A percentile compares a stretch with the other conserved stretches of the same genome.
phyloP scores from a whole-genome alignment of 2,797 vertebrate species.

The Xenops minutus region DNA sequence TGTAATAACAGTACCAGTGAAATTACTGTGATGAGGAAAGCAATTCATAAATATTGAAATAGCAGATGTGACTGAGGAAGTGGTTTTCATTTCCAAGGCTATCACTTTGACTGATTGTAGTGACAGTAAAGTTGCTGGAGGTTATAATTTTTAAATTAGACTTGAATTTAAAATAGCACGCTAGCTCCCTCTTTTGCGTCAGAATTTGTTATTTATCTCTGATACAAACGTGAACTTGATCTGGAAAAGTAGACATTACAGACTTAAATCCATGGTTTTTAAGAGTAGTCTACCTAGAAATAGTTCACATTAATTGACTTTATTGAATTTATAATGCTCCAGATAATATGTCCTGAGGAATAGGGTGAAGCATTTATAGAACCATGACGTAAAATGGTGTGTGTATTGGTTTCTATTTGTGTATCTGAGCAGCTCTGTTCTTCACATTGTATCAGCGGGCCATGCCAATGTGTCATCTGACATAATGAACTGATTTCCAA shows the following conservation, averaged over 20 bases:
- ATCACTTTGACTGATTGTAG: not conserved
- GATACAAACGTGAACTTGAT: not conserved
- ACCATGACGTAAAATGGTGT: not conserved
- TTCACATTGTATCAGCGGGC: not conserved
- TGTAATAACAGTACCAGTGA: not conserved
- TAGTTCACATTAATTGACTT: slow-evolving; percentile 45
- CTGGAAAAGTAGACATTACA: not conserved
- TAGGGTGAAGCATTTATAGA: slow-evolving; percentile 21
- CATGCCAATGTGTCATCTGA: not conserved
- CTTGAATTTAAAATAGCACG: slow-evolving; percentile 20
- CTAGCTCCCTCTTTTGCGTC: not conserved
- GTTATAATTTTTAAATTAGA: slow-evolving; percentile 33
- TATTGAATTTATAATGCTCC: slow-evolving; percentile 37
- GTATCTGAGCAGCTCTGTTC: not conserved
- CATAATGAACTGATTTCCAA: not conserved
- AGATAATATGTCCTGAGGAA: slow-evolving; percentile 18
- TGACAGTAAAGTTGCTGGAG: slow-evolving; percentile 13
- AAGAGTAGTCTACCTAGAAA: slow-evolving; percentile 26
- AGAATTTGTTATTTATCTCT: slow-evolving; percentile 1
- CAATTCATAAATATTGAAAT: slow-evolving; percentile 18
- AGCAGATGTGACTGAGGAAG: slow-evolving; percentile 1
- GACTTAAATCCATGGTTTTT: slow-evolving; percentile 26
- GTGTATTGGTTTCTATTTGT: not conserved
- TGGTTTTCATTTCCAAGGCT: not conserved
- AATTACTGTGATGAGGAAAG: not conserved